phyloP scores from a whole-genome alignment of 2,797 vertebrate species.

The Sebastolobus altivelis region DNA sequence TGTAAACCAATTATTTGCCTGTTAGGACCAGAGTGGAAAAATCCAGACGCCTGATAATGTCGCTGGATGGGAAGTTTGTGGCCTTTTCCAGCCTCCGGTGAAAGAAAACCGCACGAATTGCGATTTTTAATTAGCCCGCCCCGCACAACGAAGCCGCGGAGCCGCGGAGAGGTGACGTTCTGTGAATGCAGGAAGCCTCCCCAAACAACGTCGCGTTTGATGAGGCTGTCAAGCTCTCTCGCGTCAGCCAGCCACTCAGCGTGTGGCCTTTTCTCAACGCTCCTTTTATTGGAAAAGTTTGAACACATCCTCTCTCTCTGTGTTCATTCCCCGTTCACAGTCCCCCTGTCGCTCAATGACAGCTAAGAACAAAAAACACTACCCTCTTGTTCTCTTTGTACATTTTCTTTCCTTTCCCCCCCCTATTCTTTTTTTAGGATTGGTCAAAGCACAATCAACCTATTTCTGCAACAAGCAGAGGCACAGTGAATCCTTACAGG shows the following conservation, averaged over 20 bases:
- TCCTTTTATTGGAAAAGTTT: slow-evolving; percentile 74
- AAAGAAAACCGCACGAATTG: slow-evolving; percentile 45
- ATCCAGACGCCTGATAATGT: slow-evolving; percentile 31
- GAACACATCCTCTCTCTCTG: slow-evolving; percentile 73
- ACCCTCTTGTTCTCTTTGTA: slow-evolving; percentile 72
- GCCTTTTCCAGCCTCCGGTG: slow-evolving; percentile 48
- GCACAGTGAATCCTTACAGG: slow-evolving; percentile 68
- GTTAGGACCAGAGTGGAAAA: slow-evolving; percentile 6
- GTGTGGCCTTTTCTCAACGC: slow-evolving; percentile 71
- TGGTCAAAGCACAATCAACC: slow-evolving; percentile 77
- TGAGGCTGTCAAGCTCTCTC: slow-evolving; percentile 73
- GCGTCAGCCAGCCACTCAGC: slow-evolving; percentile 76
- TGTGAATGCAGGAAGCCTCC: slow-evolving; percentile 71
- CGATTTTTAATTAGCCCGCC: slow-evolving; percentile 61
- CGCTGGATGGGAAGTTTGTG: slow-evolving; percentile 52
- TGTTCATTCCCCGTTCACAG: slow-evolving; percentile 65
- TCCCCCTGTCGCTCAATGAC: slow-evolving; percentile 57
- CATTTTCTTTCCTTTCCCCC: slow-evolving; percentile 32
- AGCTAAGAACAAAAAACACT: slow-evolving; percentile 74
- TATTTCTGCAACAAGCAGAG: slow-evolving; percentile 70
- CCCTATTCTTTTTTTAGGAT: slow-evolving; percentile 50
- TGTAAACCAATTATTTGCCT: slow-evolving; percentile 50
- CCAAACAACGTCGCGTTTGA: slow-evolving; percentile 61
- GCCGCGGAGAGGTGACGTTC: slow-evolving; percentile 66
- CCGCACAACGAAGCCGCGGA: slow-evolving; percentile 53